Percentiles rank a stretch among this genome's conserved stretches.
Conservation (phyloP, 2,888 invertebrate genomes). For the Sympetrum striolatum region DNA sequence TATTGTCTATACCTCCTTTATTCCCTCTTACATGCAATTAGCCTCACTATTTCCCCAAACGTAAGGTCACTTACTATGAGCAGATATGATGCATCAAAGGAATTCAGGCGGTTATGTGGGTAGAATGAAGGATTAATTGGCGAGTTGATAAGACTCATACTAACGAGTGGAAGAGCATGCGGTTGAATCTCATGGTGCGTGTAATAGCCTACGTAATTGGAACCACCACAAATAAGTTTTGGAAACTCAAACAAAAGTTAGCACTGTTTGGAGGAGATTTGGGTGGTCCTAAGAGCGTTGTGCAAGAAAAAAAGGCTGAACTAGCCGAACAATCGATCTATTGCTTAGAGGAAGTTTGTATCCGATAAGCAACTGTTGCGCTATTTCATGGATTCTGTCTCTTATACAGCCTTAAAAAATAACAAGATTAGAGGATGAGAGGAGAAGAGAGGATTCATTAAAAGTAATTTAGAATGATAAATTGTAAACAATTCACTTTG, state of each 20-base stretch:
- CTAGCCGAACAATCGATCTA: not conserved
- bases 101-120: too few species aligned
- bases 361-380: not conserved
- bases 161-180: not conserved
- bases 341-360: not conserved
- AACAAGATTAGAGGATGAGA: too few species aligned
- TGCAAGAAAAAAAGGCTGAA: not conserved
- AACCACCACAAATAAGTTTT: not conserved
- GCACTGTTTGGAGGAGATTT: not conserved
- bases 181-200: not conserved
- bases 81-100: too few species aligned
- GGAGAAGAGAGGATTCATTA: too few species aligned
- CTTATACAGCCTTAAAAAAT: too few species aligned
- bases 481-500: too few species aligned
- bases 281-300: slow-evolving; percentile 13
- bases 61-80: too few species aligned
- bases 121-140: too few species aligned
- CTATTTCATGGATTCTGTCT: not conserved
- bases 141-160: not conserved
- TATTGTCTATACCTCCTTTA: too few species aligned
- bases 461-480: too few species aligned
- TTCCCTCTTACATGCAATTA: too few species aligned
- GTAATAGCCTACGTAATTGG: slow-evolving; percentile 28
- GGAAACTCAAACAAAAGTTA: not conserved
- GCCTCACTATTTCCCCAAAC: too few species aligned